Base-by-base conservation (phyloP, 92 coral and sea anemone genomes). In the Blastomussa wellsi region DNA sequence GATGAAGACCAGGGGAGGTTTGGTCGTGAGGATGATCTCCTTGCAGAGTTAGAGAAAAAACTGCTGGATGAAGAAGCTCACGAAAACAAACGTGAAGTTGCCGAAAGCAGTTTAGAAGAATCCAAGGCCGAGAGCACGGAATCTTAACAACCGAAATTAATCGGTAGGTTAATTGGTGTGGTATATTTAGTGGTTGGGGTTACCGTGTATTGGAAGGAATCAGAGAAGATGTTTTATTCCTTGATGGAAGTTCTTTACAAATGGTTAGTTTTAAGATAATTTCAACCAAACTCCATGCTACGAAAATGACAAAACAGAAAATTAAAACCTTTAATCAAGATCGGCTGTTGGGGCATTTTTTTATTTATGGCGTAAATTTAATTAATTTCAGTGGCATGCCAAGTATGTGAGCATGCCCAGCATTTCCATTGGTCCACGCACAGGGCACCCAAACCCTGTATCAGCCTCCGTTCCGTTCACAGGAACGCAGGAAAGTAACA, bases 1-100 rank as follows among this genome's bases (percentile, higher is more conserved):
- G 70, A 72, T 28, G 84, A 42, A 12, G 69, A 52, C 42, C 92
- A 86, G 62, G 92, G 89, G 70, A 82, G 92, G n/a, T 89, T 89
- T 74, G 92, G 92, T 4, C 86, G 89, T 6, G 90, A 87, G 37
- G 74, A 83, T 29, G 81, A 74, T 26, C 44, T 37, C 62, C 71
- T 83, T 28, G 73, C 71, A 67, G 80, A 88, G 60, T 29, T 74
- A 24, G 81, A 76, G 79, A 38, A 83, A 24, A 39, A 37, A 24
- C 77, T 83, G 68, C 66, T 83, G 52, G 73, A 53, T 32, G 77
- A 70, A n/a, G n/a, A n/a, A 49, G 42, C 37, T 12, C 0, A 38
- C 12, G 81, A 59, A 1, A 52, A 22, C 72, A 83, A 74, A 62
- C 73, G 81, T 31, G 80, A 74, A 35, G 80, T 74, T 1, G 57